These are phyloP conservation scores for Morone saxatilis DNA, from an alignment of 2,113 vertebrate species.

Conservation along the genomic window DNA sequence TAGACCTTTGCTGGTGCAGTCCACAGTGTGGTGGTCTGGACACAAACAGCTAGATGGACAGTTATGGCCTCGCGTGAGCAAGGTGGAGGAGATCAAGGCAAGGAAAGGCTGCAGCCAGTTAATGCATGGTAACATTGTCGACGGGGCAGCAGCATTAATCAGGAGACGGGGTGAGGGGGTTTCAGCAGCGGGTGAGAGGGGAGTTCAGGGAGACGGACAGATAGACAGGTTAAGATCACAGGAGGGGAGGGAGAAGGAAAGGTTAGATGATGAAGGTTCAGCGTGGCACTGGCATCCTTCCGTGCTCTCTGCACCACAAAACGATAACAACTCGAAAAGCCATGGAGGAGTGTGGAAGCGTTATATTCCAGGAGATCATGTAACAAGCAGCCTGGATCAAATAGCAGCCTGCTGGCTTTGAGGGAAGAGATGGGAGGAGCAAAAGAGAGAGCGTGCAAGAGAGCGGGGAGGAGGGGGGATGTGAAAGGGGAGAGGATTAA, in stretches of 20 bases:
- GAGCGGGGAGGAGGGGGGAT: constrained; percentile 36
- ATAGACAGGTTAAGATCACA: constrained; percentile 56
- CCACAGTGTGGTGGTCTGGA: constrained; percentile 92
- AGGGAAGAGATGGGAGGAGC: constrained; percentile 78
- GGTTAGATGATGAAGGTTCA: constrained; percentile 67
- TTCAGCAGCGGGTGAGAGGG: constrained; percentile 23
- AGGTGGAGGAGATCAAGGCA: constrained; percentile 79
- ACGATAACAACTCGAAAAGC: constrained; percentile 52
- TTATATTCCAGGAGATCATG: constrained; percentile 86
- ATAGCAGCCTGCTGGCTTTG: constrained; percentile 83
- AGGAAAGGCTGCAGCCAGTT: constrained; percentile 80
- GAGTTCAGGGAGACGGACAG: constrained; percentile 39
- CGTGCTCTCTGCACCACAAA: constrained; percentile 56
- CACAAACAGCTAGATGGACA: constrained; percentile 92
- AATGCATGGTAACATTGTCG: constrained; percentile 84
- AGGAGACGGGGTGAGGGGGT: constrained; percentile 57
- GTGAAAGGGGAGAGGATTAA: constrained; percentile 71
- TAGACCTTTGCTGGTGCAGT: constrained; percentile 91
- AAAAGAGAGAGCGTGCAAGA: constrained; percentile 34
- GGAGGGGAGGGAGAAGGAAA: constrained; percentile 66
- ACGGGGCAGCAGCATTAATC: constrained; percentile 62
- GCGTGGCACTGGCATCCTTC: constrained; percentile 72
- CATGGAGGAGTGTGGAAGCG: constrained; percentile 66
- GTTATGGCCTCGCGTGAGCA: constrained; percentile 76
- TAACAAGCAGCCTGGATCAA: constrained; percentile 86